Evolutionary conservation across 2,888 invertebrate species (phyloP), one percentile per base, ranked within the genome.

Genomic region (Mythimna pallens): DNA sequence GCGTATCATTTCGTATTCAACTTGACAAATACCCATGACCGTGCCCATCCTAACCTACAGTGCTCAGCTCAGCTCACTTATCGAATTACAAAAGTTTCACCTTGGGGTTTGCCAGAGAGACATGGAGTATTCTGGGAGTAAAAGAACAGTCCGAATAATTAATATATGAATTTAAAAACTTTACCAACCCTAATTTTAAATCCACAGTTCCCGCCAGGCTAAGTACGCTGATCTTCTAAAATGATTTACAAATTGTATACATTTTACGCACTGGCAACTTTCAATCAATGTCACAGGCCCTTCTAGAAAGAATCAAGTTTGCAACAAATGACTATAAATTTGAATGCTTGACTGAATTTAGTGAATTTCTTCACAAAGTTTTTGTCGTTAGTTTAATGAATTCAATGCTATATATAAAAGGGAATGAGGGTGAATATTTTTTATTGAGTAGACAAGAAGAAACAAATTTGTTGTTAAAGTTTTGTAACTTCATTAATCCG

Each of bases 201-300:
- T 52, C 22, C 34, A 17, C 4, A 9, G 34, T 54, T 47, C 43
- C 70, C 58, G 57, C 87, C 89, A 74, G 92, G 90, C 91, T 91
- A 64, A 58, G 78, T 70, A 82, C 72, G 77, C 82, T 78, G 81
- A 82, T 73, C 78, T 83, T 81, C 85, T 87, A 83, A 87, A 86
- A 87, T 76, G 64, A 81, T 77, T 88, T 83, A 78, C 79, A 85
- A 86, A 86, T 91, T 92, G 89, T 92, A 81, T 86, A 88, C 85
- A 90, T 92, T 93, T 92, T 86, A 92, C 88, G 93, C 91, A 87
- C 84, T 89, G 85, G 84, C 88, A 76, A 85, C 25, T 91, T 91
- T 91, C 90, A 91, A 92, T 92, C 87, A 89, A 76, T 72, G 78
- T 85, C 83, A 62, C 65, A 74, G 84, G 85, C 81, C 55, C 73